Conservation (phyloP, 2,888 invertebrate genomes). For the Mamestra brassicae region DNA sequence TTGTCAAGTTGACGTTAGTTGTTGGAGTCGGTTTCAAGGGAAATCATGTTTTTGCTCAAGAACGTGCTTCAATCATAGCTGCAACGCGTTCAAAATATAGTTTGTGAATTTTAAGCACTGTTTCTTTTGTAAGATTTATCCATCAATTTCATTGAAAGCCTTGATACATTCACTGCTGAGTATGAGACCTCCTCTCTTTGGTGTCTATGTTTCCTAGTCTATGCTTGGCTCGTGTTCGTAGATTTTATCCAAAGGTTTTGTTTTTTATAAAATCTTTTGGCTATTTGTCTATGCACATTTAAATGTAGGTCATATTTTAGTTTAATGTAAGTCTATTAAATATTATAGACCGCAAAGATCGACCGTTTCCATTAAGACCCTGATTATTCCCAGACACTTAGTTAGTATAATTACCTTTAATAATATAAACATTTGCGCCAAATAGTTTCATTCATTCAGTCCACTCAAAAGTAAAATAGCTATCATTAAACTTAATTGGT, state of each 20-base stretch:
- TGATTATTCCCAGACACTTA: neutral
- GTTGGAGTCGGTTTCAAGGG: conserved; percentile 56
- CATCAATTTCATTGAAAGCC: neutral
- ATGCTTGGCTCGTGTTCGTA: neutral
- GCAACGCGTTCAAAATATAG: neutral
- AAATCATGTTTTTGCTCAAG: conserved; percentile 61
- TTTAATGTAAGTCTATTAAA: too few species aligned
- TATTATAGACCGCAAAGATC: neutral
- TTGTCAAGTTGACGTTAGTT: conserved; percentile 58
- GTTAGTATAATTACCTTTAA: conserved; percentile 19
- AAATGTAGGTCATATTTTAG: neutral
- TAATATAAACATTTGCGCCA: conserved; percentile 5
- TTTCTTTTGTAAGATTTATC: conserved; percentile 5
- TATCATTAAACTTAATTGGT: conserved; percentile 15
- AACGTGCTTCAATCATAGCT: conserved; percentile 42
- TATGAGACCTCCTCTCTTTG: neutral
- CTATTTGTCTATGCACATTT: neutral
- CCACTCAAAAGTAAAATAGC: conserved; percentile 14
- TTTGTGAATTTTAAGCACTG: neutral
- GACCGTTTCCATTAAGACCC: neutral
- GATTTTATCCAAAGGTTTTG: neutral
- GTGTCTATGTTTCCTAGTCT: neutral
- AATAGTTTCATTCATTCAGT: conserved; percentile 19
- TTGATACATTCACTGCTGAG: neutral
- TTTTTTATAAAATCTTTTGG: neutral